phyloP scores from a whole-genome alignment of 2,113 vertebrate genomes.

The Synodontis membranacea region DNA sequence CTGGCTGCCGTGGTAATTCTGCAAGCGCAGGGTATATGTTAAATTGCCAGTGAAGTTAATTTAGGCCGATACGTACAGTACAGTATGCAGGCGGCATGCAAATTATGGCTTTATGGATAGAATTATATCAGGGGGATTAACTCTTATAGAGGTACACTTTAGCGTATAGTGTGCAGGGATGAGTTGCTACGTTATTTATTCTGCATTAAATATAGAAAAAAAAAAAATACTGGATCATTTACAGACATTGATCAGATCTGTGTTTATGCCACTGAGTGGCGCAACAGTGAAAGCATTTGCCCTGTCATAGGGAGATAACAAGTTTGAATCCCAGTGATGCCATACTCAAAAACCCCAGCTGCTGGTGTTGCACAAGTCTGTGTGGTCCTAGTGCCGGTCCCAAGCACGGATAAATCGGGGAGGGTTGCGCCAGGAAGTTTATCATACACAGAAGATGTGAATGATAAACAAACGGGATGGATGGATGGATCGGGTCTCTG shows the following conservation, averaged over 20 bases:
- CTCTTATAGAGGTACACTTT: background rate
- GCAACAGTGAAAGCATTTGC: no score
- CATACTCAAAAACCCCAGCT: no score
- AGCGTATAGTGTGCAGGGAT: background rate
- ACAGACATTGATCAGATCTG: background rate
- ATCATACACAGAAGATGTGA: no score
- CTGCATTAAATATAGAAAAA: background rate
- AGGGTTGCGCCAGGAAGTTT: no score
- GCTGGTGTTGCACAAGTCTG: no score
- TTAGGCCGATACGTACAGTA: background rate
- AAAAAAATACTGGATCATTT: background rate
- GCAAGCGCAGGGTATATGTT: background rate
- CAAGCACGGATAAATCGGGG: no score
- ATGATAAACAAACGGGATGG: no score
- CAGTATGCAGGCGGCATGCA: background rate
- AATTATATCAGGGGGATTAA: background rate
- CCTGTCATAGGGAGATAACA: no score
- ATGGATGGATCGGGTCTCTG: no score
- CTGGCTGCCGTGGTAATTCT: background rate
- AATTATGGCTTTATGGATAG: background rate
- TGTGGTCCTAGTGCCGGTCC: no score
- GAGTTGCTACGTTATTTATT: background rate
- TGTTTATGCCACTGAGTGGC: no score
- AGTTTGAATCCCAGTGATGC: no score
- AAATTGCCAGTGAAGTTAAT: background rate